These are phyloP conservation scores for Dendrolimus houi DNA, from an alignment of 2,888 invertebrate genomes.

Conservation along the genomic window DNA sequence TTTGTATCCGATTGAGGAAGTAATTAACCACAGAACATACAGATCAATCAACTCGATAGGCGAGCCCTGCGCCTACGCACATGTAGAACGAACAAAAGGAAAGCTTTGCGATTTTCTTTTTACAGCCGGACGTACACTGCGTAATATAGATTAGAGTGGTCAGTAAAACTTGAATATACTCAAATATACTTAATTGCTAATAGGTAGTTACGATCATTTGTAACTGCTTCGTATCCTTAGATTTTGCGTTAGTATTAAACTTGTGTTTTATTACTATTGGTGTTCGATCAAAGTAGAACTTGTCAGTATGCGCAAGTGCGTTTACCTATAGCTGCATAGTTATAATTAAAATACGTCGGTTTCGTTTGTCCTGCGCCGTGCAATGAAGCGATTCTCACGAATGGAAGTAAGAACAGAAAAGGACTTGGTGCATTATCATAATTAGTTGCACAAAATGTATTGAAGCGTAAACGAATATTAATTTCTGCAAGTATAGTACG, in stretches of 20 bases:
- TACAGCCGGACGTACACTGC: slow-evolving; percentile 21
- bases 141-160: no score
- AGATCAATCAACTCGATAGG: slow-evolving; percentile 8
- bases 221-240: slow-evolving; percentile 34
- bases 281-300: slow-evolving; percentile 27
- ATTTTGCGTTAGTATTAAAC: slow-evolving; percentile 28
- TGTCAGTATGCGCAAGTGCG: slow-evolving; percentile 21
- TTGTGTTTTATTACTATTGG: slow-evolving; percentile 24
- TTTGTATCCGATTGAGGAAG: neutral
- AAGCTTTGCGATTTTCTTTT: slow-evolving; percentile 36
- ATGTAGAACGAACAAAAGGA: slow-evolving; percentile 17
- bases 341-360: slow-evolving; percentile 27
- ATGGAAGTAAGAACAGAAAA: slow-evolving; percentile 21
- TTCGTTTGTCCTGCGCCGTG: slow-evolving; percentile 23
- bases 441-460: slow-evolving; percentile 27
- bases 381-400: slow-evolving; percentile 34
- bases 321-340: slow-evolving; percentile 21
- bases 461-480: slow-evolving; percentile 30
- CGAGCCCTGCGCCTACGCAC: slow-evolving; percentile 10
- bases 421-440: slow-evolving; percentile 42
- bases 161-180: no score
- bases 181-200: no score
- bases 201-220: slow-evolving; percentile 12
- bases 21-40: neutral
- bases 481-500: slow-evolving; percentile 21